Percentiles rank a stretch among this genome's conserved stretches.
Evolutionary conservation across 1,140 invertebrate species (phyloP).

Genomic region (Drosophila erecta): DNA sequence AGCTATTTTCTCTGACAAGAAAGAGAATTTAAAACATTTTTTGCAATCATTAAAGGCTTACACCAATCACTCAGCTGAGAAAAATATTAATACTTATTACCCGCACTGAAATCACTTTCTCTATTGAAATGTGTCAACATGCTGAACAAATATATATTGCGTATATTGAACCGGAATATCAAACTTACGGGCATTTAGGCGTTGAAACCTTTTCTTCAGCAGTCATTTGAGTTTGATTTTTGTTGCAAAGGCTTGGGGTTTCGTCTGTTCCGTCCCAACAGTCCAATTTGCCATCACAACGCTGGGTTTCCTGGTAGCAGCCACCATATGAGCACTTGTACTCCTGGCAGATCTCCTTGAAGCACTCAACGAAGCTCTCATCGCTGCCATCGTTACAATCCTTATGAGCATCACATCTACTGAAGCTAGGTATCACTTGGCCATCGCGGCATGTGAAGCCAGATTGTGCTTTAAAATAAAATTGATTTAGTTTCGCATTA

Average conservation of each 20-base stretch:
- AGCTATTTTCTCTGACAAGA: too few relatives aligned
- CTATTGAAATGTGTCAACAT: too few relatives aligned
- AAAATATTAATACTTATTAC: too few relatives aligned
- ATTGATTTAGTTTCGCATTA: not conserved
- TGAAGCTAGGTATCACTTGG: not conserved
- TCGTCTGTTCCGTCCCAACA: conserved; percentile 91
- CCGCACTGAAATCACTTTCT: too few relatives aligned
- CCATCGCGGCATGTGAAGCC: conserved; percentile 3
- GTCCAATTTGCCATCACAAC: conserved; percentile 87
- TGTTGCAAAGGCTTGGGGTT: conserved; percentile 11
- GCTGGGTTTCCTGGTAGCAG: conserved; percentile 85
- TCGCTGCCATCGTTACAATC: conserved; percentile 87
- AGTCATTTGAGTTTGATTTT: not conserved
- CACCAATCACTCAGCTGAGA: too few relatives aligned
- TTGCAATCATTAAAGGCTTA: too few relatives aligned
- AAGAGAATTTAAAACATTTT: too few relatives aligned
- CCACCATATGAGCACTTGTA: conserved; percentile 87
- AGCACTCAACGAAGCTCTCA: conserved; percentile 84
- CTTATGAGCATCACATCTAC: conserved; percentile 73
- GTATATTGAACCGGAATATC: too few relatives aligned
- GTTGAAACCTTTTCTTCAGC: not conserved
- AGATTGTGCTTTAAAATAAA: not conserved
- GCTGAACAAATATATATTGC: too few relatives aligned
- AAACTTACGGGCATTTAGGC: not conserved
- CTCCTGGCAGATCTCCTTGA: conserved; percentile 76